These are phyloP conservation scores for Trachelus stipa DNA, from an alignment of 2,888 invertebrate species.

Conservation along the genomic window DNA sequence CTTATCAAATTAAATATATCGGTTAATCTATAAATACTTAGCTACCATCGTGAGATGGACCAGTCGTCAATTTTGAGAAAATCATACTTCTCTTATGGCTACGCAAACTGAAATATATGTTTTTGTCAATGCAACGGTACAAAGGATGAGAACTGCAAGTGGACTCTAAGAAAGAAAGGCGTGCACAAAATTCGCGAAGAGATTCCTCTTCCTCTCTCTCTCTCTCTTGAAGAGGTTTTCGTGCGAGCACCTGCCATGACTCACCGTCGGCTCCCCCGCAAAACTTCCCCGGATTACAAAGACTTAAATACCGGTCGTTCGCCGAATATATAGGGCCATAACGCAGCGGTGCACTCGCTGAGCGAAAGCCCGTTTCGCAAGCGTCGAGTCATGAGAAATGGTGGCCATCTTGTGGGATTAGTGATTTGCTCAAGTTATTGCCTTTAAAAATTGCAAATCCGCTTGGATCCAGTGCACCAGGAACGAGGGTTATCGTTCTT, in stretches of 20 bases:
- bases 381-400: constrained; percentile 35
- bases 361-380: constrained; percentile 29
- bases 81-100: background rate
- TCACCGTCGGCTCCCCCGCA: constrained; percentile 62
- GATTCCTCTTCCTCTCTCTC: constrained; percentile 24
- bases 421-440: constrained; percentile 48
- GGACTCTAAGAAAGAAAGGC: constrained; percentile 27
- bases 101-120: background rate
- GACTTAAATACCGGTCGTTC: constrained; percentile 60
- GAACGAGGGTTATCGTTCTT: background rate
- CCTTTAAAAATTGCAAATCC: constrained; percentile 48
- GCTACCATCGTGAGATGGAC: background rate
- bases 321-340: constrained; percentile 48
- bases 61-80: background rate
- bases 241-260: constrained; percentile 61
- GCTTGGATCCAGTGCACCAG: constrained; percentile 2
- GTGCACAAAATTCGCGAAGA: constrained; percentile 10
- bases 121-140: constrained; percentile 3
- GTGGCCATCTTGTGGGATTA: constrained; percentile 44
- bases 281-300: constrained; percentile 61
- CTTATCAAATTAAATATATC: background rate
- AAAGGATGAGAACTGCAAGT: constrained; percentile 20
- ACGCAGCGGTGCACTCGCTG: constrained; percentile 34
- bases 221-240: constrained; percentile 19
- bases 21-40: background rate